Percentiles rank a stretch among this genome's conserved stretches.
phyloP scores from a whole-genome alignment of 1,140 invertebrate species.

The Dryas iulia region DNA sequence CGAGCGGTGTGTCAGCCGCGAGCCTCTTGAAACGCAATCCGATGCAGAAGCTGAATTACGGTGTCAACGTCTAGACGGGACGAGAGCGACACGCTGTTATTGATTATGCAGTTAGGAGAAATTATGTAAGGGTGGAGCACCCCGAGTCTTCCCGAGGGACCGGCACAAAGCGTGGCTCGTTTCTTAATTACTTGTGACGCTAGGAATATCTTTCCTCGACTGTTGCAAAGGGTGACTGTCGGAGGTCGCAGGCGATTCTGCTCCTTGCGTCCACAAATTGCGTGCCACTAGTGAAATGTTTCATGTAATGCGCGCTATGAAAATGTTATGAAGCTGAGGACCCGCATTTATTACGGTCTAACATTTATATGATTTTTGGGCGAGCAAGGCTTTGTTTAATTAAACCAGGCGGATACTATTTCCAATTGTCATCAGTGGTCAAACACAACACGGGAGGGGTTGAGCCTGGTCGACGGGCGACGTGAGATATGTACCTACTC shows the following conservation, averaged over 20 bases:
- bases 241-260: conserved; percentile 34
- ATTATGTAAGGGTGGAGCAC: conserved; percentile 65
- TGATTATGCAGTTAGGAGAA: conserved; percentile 71
- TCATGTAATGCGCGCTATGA: conserved; percentile 44
- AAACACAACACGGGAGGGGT: conserved; percentile 15
- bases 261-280: conserved; percentile 24
- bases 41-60: conserved; percentile 45
- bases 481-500: not conserved
- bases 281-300: conserved; percentile 29
- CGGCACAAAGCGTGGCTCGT: conserved; percentile 52
- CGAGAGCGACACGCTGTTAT: conserved; percentile 58
- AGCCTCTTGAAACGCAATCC: conserved; percentile 47
- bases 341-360: conserved; percentile 46
- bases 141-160: conserved; percentile 43
- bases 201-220: conserved; percentile 57
- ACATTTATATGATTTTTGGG: conserved; percentile 39
- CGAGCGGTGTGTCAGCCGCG: conserved; percentile 33
- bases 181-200: conserved; percentile 71
- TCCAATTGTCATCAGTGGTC: conserved; percentile 31
- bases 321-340: conserved; percentile 51
- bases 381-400: conserved; percentile 35
- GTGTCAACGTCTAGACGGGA: conserved; percentile 60
- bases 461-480: not conserved
- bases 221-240: conserved; percentile 53
- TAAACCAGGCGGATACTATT: conserved; percentile 36